Evolutionary conservation across 2,888 invertebrate genomes (phyloP), one percentile per base, ranked within the genome.

Genomic region (Plagodis dolabraria): DNA sequence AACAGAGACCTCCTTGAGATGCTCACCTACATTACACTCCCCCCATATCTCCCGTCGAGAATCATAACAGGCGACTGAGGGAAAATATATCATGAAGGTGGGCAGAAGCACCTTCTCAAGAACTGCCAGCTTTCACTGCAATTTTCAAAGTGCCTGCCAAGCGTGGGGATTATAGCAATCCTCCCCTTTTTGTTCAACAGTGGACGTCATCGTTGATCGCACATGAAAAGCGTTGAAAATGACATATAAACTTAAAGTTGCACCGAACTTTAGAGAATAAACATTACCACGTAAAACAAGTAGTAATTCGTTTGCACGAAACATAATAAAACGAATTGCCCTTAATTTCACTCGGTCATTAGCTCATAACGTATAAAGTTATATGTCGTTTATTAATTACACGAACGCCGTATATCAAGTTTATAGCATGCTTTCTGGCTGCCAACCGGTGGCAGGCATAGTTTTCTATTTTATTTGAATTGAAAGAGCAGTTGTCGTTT

Each of bases 261-360:
- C 59, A 54, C 11, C 38, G 7, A 33, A 4, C 0, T 55, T 12
- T 9, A 35, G 12, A 8, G 51, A 40, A 47, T 34, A 47, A n/a
- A 50, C 50, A 47, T 7, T 11, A 47, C 33, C 43, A 64, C 64
- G 71, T 77, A 71, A 78, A 78, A 76, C 79, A 79, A 79, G 77
- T 73, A 77, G 71, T 72, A 68, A 68, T 70, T 66, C 69, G 74
- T 53, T 60, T 61, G 56, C 56, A 76, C 69, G 71, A 70, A 70
- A 67, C 62, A 68, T 72, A 75, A 79, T 85, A 84, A 84, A 83
- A 78, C 65, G 70, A 68, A 79, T 79, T 82, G 80, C 79, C 82
- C 83, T 83, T 85, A 84, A 85, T 85, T 85, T 79, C 76, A 76
- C 71, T 77, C 70, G 63, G 66, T 73, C 70, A 77, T 71, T 69